Evolutionary conservation across 2,797 vertebrate species (phyloP).

Genomic region (Oreonectes daqikongensis): DNA sequence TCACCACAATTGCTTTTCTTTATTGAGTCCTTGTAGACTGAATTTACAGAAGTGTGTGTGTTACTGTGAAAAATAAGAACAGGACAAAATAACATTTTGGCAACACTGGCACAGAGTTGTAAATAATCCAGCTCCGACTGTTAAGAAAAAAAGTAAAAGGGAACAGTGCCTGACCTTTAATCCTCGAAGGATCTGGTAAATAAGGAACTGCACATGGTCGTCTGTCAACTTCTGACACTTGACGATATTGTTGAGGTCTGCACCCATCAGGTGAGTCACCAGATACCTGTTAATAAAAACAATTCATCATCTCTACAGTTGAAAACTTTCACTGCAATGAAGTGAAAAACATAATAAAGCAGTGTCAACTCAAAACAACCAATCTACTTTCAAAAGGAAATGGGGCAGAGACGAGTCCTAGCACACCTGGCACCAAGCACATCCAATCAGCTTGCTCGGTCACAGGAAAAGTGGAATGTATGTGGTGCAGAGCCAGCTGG

Average conservation of each 20-base stretch:
- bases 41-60: too few relatives aligned
- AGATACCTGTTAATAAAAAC: slow-evolving; percentile 82
- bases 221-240: slow-evolving; percentile 99
- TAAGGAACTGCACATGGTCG: slow-evolving; percentile 98
- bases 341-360: too few relatives aligned
- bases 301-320: slow-evolving; percentile 5
- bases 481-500: slow-evolving; percentile 20
- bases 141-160: too few relatives aligned
- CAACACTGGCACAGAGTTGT: too few relatives aligned
- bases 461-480: neutral
- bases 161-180: slow-evolving; percentile 92
- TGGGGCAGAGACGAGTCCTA: neutral
- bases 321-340: neutral
- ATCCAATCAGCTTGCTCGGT: neutral
- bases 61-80: too few relatives aligned
- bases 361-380: neutral
- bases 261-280: slow-evolving; percentile 98
- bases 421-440: neutral
- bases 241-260: slow-evolving; percentile 98
- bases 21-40: too few relatives aligned
- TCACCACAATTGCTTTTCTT: too few relatives aligned
- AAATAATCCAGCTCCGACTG: too few relatives aligned
- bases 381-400: neutral
- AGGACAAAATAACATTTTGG: too few relatives aligned
- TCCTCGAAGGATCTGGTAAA: slow-evolving; percentile 97